These are phyloP conservation scores for Malacosoma neustria DNA, from an alignment of 2,888 invertebrate species.

Conservation along the genomic window DNA sequence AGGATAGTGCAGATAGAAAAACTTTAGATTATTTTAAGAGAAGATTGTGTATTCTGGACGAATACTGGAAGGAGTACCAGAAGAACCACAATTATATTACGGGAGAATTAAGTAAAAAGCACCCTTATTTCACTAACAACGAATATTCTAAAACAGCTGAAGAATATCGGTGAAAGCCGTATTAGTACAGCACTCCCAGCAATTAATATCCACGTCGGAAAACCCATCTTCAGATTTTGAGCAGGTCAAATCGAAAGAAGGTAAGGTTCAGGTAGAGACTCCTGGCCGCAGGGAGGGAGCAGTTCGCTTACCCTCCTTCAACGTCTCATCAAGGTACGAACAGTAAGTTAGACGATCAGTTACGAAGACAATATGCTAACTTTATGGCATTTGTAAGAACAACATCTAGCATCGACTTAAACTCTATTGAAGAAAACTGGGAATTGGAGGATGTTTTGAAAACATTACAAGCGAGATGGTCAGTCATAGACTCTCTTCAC, in stretches of 20 bases:
- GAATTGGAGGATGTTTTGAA: slow-evolving; percentile 2
- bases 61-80: slow-evolving; percentile 10
- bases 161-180: neutral
- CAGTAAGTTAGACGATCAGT: slow-evolving; percentile 1
- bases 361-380: neutral
- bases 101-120: neutral
- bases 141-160: neutral
- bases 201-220: neutral
- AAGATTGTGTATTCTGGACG: slow-evolving; percentile 7
- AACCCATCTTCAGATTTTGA: no score
- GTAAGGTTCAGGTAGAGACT: neutral
- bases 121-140: slow-evolving; percentile 1
- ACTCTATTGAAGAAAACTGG: no score
- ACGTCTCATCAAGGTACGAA: neutral
- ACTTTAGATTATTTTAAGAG: slow-evolving; percentile 9
- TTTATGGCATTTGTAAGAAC: slow-evolving; percentile 1
- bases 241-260: no score
- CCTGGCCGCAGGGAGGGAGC: neutral
- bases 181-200: neutral
- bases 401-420: neutral
- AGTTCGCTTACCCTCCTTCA: neutral
- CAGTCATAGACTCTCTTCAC: slow-evolving; percentile 7
- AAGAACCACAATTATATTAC: slow-evolving; percentile 7
- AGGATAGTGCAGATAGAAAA: slow-evolving; percentile 10
- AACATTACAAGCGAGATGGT: slow-evolving; percentile 1